These are phyloP conservation scores for Sebastolobus alascanus DNA, from an alignment of 2,797 vertebrate species.

Conservation along the genomic window DNA sequence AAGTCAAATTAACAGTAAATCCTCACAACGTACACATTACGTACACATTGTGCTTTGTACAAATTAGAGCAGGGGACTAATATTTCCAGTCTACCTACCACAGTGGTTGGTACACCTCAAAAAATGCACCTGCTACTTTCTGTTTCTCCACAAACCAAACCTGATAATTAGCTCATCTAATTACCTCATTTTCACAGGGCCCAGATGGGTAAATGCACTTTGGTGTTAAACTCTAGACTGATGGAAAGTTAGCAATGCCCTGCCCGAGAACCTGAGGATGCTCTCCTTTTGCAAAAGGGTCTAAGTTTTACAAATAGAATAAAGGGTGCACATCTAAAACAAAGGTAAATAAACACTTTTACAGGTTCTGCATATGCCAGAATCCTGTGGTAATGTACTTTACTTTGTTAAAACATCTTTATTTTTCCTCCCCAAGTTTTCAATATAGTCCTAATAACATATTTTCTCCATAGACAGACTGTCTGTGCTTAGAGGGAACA, in stretches of 20 bases:
- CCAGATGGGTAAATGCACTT: neutral
- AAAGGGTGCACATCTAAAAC: too few species aligned
- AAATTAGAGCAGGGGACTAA: neutral
- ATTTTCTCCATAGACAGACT: neutral
- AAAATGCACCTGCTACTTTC: neutral
- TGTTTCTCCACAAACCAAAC: neutral
- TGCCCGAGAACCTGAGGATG: neutral
- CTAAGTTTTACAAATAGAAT: neutral
- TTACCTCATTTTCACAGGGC: too few species aligned
- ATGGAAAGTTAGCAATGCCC: neutral
- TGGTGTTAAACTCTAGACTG: neutral
- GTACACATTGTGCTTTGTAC: neutral
- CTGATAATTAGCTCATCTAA: neutral
- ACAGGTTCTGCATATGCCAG: neutral
- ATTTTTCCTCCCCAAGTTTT: too few species aligned
- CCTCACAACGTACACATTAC: neutral
- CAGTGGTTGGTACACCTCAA: neutral
- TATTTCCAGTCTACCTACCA: neutral
- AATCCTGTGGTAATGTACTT: neutral
- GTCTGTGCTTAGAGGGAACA: neutral
- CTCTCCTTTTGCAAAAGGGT: neutral
- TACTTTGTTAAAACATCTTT: too few species aligned
- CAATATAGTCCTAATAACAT: neutral
- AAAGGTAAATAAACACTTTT: neutral
- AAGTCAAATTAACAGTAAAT: neutral